These are phyloP conservation scores for Hippocampus comes DNA, from an alignment of 2,113 vertebrate species.

Conservation along the genomic window DNA sequence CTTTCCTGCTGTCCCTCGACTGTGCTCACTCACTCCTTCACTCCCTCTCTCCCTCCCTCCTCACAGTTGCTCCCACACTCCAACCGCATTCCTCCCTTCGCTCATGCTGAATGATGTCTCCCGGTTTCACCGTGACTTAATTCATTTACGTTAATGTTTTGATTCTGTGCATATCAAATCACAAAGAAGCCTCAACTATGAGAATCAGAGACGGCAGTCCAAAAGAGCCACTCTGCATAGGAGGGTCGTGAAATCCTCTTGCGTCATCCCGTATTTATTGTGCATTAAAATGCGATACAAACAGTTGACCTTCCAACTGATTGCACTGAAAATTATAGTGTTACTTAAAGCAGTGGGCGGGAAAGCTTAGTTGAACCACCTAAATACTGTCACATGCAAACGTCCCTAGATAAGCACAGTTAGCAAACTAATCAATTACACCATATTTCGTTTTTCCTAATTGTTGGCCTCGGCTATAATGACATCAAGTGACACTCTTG, in stretches of 20 bases:
- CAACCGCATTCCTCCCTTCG: conserved; percentile 61
- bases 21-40: conserved; percentile 56
- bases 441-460: no score
- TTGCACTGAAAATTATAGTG: neutral
- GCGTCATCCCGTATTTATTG: conserved; percentile 14
- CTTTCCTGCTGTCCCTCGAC: conserved; percentile 47
- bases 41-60: conserved; percentile 36
- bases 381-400: neutral
- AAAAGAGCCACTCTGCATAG: conserved; percentile 3
- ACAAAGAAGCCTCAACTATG: conserved; percentile 7
- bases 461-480: no score
- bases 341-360: neutral
- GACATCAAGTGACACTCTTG: no score
- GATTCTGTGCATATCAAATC: conserved; percentile 8
- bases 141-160: neutral
- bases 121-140: neutral
- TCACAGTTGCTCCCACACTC: conserved; percentile 64
- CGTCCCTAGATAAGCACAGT: neutral
- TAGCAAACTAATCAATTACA: neutral
- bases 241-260: neutral
- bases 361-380: neutral
- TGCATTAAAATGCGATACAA: conserved; percentile 14
- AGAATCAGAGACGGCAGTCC: conserved; percentile 9
- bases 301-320: neutral
- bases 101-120: conserved; percentile 72